Evolutionary conservation across 2,113 vertebrate genomes (phyloP), one percentile per base, ranked within the genome.

Genomic region (Paedocypris sp.): DNA sequence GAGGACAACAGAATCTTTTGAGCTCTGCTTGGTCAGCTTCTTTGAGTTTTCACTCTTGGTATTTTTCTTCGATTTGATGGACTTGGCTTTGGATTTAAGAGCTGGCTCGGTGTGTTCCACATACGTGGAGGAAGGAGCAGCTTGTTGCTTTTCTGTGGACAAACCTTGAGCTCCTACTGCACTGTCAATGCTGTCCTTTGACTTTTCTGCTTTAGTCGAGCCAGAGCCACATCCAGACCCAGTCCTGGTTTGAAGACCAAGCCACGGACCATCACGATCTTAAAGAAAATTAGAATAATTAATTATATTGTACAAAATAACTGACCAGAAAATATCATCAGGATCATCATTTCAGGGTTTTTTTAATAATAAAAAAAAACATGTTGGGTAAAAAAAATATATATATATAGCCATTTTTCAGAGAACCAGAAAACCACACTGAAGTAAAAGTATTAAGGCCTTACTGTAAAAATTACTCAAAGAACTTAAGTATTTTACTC

Each of bases 181-280:
- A 33, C 83, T 82, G 70, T 32, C 69, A 43, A 74, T 11, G 2
- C 19, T 76, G 73, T 97, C 92, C 80, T 92, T 92, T 61, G 84
- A 77, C 74, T 87, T 91, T 75, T 95, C 93, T 43, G 76, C 58
- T 84, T 87, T 94, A 78, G 64, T 85, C 69, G 87, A 86, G 47
- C 84, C 81, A 51, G 82, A 80, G 72, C 79, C 76, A 35, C 77
- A 85, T 69, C 85, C 87, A 74, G 86, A n/a, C n/a, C n/a, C n/a
- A n/a, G n/a, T n/a, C n/a, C n/a, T 72, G 71, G 75, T 90, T 68
- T 91, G 91, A 77, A 85, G 73, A 73, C 88, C 91, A 50, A 92
- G 79, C 95, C 95, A 98, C 19, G 90, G 92, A 70, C 88, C 90
- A 81, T 96, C 91, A 62, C 88, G 84, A 81, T 94, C 94, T 98